Conservation (phyloP, 2,888 invertebrate species). For the Brenthis daphne region DNA sequence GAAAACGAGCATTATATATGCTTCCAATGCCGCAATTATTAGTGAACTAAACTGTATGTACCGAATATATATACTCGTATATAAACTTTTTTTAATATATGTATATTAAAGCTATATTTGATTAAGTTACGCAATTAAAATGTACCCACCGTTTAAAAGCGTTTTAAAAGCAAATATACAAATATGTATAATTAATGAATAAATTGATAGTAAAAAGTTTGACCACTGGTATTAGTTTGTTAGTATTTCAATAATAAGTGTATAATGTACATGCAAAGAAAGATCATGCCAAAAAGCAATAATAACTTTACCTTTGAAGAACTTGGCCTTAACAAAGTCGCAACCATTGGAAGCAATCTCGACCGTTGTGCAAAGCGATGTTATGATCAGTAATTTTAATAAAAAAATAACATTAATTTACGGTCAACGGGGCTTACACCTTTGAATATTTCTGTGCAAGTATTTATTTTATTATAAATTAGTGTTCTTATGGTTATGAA, state of each 20-base stretch:
- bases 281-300: slow-evolving; percentile 77
- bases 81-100: background rate
- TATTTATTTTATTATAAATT: slow-evolving; percentile 15
- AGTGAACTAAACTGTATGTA: slow-evolving; percentile 24
- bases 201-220: too few species aligned
- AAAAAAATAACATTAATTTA: slow-evolving; percentile 26
- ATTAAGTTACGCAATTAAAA: background rate
- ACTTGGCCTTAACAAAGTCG: slow-evolving; percentile 64
- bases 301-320: slow-evolving; percentile 76
- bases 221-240: too few species aligned
- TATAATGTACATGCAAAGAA: slow-evolving; percentile 39
- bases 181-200: too few species aligned
- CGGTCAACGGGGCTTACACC: slow-evolving; percentile 21
- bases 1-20: slow-evolving; percentile 3
- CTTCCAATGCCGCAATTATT: slow-evolving; percentile 40
- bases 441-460: slow-evolving; percentile 22
- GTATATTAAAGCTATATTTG: background rate
- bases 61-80: background rate
- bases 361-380: slow-evolving; percentile 77
- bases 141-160: background rate
- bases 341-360: slow-evolving; percentile 70
- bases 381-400: slow-evolving; percentile 59
- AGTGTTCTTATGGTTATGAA: slow-evolving; percentile 34
- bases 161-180: too few species aligned
- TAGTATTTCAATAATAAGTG: slow-evolving; percentile 6